A percentile compares a stretch with the other conserved stretches of the same genome.
Conservation (phyloP, 2,797 vertebrate species). For the Periparus ater region DNA sequence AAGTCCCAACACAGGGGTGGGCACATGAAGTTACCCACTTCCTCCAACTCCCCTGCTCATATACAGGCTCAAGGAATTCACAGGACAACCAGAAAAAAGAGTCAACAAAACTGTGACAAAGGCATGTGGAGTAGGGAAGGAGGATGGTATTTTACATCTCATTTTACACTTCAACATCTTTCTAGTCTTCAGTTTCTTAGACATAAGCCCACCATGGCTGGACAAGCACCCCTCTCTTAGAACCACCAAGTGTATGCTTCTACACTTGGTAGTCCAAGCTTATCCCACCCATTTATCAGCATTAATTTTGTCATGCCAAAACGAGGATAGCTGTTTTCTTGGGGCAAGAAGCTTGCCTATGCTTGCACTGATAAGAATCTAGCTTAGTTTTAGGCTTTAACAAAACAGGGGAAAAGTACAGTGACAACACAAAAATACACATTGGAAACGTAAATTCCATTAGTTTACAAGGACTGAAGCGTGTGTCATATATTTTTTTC, state of each 20-base stretch:
- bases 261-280: not conserved
- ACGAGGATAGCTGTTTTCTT: not conserved
- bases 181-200: not conserved
- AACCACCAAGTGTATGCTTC: not conserved
- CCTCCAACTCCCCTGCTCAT: not conserved
- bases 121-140: not conserved
- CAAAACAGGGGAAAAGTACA: not conserved
- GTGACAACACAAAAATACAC: not conserved
- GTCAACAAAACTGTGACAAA: not conserved
- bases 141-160: not conserved
- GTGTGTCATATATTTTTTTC: not conserved
- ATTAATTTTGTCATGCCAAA: not conserved
- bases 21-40: not conserved
- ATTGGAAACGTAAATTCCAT: not conserved
- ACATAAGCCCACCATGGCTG: not conserved
- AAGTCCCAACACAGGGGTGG: not conserved
- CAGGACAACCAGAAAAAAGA: not conserved
- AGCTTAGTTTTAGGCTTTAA: not conserved
- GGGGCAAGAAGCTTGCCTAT: not conserved
- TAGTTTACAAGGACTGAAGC: not conserved
- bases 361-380: not conserved
- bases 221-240: not conserved
- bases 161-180: not conserved
- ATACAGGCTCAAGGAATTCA: not conserved
- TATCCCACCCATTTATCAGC: not conserved